Percentiles rank a stretch among this genome's conserved stretches.
These are phyloP conservation scores for Ivindomyrus marchei DNA, from an alignment of 2,113 vertebrate species.

Conservation along the genomic window DNA sequence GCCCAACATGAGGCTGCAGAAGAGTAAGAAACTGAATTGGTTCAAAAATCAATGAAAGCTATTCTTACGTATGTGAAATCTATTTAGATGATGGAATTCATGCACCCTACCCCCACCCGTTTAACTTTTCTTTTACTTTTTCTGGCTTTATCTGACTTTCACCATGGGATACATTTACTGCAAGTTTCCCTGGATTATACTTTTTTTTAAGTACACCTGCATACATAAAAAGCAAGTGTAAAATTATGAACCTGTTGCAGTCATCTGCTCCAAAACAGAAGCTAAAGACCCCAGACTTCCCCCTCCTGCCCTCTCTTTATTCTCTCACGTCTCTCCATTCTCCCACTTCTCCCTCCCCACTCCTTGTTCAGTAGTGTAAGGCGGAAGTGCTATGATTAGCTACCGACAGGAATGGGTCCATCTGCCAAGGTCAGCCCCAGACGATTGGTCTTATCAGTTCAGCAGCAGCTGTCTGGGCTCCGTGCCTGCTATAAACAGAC, in stretches of 20 bases:
- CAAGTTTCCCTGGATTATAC: not conserved
- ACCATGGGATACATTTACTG: not conserved
- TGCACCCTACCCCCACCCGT: not conserved
- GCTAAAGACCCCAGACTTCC: not conserved
- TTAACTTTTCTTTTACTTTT: not conserved
- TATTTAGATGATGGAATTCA: not conserved
- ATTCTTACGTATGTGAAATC: not conserved
- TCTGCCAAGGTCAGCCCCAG: slow-evolving; percentile 45
- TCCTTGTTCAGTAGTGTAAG: slow-evolving; percentile 23
- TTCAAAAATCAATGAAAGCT: not conserved
- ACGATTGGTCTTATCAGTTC: slow-evolving; percentile 40
- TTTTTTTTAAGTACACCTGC: not conserved
- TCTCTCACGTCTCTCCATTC: slow-evolving; percentile 7
- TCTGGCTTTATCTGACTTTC: not conserved
- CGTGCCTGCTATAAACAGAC: slow-evolving; percentile 32
- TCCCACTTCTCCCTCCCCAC: not conserved
- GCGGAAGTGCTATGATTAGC: slow-evolving; percentile 49
- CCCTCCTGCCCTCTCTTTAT: not conserved
- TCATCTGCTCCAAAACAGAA: not conserved
- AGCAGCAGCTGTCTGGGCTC: slow-evolving; percentile 38
- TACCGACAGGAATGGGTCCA: slow-evolving; percentile 41
- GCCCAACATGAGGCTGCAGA: not conserved
- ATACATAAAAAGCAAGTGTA: not conserved
- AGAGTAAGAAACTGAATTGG: not conserved
- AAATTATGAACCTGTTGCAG: not conserved